Evolutionary conservation across 2,797 vertebrate genomes (phyloP), one percentile per base, ranked within the genome.

Genomic region (Hydrocynus forskahlii): DNA sequence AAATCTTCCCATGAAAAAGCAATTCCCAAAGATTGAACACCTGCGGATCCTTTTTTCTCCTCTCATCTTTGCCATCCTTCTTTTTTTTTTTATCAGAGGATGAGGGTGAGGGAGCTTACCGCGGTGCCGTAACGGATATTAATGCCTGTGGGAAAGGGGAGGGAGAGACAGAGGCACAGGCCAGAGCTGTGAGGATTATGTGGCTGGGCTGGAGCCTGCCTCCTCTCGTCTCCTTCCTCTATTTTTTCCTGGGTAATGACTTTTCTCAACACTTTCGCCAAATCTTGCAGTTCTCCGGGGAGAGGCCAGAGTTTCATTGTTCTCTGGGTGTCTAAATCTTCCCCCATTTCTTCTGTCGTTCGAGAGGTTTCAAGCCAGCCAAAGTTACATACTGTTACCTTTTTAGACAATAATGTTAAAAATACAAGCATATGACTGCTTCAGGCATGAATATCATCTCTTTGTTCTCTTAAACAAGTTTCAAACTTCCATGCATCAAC

Each of bases 71-170:
- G 71, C 69, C 38, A 70, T 70, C 69, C 40, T 73, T 87, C 77
- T 40, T 72, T 4, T 78, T 80, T 83, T 78, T 78, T 80, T 83
- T 78, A 88, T 85, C 55, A 71, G 40, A 9, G 55, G 81, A 50
- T 80, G 75, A 87, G 80, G 79, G 63, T 48, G 10, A 54, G 68
- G 75, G 62, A 83, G 86, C 80, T 78, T 87, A 87, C 81, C 71
- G 66, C 67, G 9, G 4, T 50, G 71, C 77, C 21, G 76, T 84
- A 85, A 84, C 57, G 12, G 77, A 91, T 88, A 88, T 87, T 84
- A 88, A 89, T 76, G 79, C 82, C 79, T 71, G 54, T 43, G 82
- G 85, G 83, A 84, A 77, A 77, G 85, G 21, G 73, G 57, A 73
- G 62, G 71, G 29, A 29, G 75, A 76, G 82, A 14, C 59, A 55